Evolutionary conservation across 2,797 vertebrate species (phyloP), one percentile per base, ranked within the genome.

Genomic region (Synanceia verrucosa): DNA sequence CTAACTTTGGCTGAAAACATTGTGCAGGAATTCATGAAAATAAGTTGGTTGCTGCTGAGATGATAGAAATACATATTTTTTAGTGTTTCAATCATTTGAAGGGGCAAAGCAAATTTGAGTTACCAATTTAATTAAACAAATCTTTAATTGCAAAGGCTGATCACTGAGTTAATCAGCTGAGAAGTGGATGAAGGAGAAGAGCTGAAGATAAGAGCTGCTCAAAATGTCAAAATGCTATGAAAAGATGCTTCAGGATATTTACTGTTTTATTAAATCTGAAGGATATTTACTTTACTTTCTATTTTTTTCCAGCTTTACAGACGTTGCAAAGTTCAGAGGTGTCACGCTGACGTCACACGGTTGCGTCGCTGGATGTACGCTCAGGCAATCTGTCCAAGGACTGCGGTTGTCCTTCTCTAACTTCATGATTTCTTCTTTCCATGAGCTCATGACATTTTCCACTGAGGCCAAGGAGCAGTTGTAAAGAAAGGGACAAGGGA

Each of bases 361-460:
- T 53, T 75, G 34, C 37, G 53, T 68, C 69, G 78, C 63, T 60
- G 56, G 70, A 68, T 80, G 34, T 53, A 61, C 72, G 74, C 77
- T 83, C 55, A 79, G 59, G n/a, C 52, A 19, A 33, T 9, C 44
- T 76, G 79, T 50, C 78, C 21, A 7, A 70, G 60, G 70, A 79
- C 76, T 33, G 23, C 16, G 26, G 63, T 44, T 58, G 47, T 86
- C 75, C 52, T 62, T 72, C 58, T 51, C 29, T 53, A 71, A 65
- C 57, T 70, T 62, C 51, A 18, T 70, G 33, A 85, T 79, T 82
- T 78, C 72, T 76, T 77, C 55, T 86, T 86, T 86, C 86, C 79
- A 72, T 83, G 84, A 89, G 76, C 84, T 88, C 83, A 84, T 80
- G 58, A 77, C 72, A 81, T 90, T 88, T 91, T 89, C 85, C 85